These are phyloP conservation scores for Phyto melanocephala DNA, from an alignment of 2,888 invertebrate genomes.

Conservation along the genomic window DNA sequence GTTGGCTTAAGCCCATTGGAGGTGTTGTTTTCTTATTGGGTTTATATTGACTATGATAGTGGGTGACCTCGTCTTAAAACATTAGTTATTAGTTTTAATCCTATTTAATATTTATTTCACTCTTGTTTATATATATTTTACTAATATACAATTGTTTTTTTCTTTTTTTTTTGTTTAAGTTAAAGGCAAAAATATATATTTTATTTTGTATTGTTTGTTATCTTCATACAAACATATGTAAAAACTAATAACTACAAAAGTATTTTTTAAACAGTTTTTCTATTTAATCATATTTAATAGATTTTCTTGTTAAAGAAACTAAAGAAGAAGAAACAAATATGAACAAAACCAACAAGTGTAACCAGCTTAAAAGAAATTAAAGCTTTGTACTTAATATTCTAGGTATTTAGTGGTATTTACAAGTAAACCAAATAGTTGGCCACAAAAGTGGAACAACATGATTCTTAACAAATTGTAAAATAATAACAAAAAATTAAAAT, in stretches of 20 bases:
- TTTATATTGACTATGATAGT: constrained; percentile 27
- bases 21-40: constrained; percentile 40
- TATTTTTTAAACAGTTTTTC: background rate
- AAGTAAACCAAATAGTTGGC: constrained; percentile 19
- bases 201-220: background rate
- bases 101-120: constrained; percentile 53
- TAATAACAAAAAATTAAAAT: no score
- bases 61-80: constrained; percentile 62
- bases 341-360: constrained; percentile 3
- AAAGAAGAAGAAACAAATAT: background rate
- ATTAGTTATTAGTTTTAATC: constrained; percentile 62
- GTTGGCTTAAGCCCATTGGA: constrained; percentile 25
- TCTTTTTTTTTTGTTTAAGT: background rate
- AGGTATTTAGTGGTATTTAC: constrained; percentile 32
- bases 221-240: background rate
- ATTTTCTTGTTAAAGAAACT: constrained; percentile 56
- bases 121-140: constrained; percentile 9
- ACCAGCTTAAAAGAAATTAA: constrained; percentile 42
- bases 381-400: constrained; percentile 60
- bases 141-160: constrained; percentile 11
- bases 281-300: constrained; percentile 60
- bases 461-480: background rate
- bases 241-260: background rate
- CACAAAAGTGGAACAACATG: constrained; percentile 29
- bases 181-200: constrained; percentile 6